Conservation (phyloP, 2,888 invertebrate genomes). For the Hydriomena furcata region DNA sequence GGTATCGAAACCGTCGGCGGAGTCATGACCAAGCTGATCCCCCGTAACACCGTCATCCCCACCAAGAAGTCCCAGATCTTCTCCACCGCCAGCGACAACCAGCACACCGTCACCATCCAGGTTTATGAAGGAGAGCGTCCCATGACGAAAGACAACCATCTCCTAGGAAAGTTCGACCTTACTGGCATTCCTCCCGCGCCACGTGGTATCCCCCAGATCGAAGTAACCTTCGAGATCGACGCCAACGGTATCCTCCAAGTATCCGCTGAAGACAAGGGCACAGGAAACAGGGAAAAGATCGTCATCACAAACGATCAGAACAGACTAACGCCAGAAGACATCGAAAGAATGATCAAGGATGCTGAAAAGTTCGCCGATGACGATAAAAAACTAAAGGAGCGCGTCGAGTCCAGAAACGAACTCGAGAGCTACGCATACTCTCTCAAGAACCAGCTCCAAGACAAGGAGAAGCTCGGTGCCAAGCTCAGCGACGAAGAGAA, state of each 20-base stretch:
- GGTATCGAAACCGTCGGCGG: slow-evolving; percentile 99
- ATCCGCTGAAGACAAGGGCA: slow-evolving; percentile 99
- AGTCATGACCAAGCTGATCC: slow-evolving; percentile 99
- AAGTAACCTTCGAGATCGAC: slow-evolving; percentile 97
- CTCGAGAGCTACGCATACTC: slow-evolving; percentile 98
- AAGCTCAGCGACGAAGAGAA: slow-evolving; percentile 96
- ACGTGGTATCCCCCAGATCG: slow-evolving; percentile 96
- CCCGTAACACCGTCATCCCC: slow-evolving; percentile 99
- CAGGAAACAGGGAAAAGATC: slow-evolving; percentile 99
- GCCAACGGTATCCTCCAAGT: slow-evolving; percentile 98
- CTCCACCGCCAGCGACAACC: slow-evolving; percentile 99
- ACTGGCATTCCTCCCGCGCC: slow-evolving; percentile 98
- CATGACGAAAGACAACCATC: slow-evolving; percentile 99
- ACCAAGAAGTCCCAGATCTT: slow-evolving; percentile 99
- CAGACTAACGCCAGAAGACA: slow-evolving; percentile 98
- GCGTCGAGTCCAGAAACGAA: slow-evolving; percentile 98
- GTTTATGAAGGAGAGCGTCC: slow-evolving; percentile 99
- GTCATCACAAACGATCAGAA: slow-evolving; percentile 99
- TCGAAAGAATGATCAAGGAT: slow-evolving; percentile 99
- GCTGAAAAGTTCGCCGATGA: slow-evolving; percentile 99
- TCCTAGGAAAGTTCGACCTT: slow-evolving; percentile 98
- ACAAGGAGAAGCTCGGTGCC: slow-evolving; percentile 98
- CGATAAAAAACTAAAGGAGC: slow-evolving; percentile 97
- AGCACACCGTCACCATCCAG: slow-evolving; percentile 99
- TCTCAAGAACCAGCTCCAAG: slow-evolving; percentile 97